Evolutionary conservation across 2,888 invertebrate genomes (phyloP), one percentile per base, ranked within the genome.

Genomic region (Alloscopus bannaensis): DNA sequence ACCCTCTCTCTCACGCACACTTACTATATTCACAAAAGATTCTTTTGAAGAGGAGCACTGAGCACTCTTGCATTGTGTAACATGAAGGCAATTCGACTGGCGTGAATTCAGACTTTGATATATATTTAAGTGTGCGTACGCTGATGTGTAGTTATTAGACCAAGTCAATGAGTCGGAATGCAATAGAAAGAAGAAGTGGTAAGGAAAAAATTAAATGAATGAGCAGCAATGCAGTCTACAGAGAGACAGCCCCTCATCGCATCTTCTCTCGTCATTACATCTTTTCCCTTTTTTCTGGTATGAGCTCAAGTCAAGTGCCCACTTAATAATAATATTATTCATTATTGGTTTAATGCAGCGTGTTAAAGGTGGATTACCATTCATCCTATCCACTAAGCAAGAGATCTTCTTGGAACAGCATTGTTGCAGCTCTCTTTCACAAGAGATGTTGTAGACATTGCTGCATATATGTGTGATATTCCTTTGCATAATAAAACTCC

Each of bases 221-320:
- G 60, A 71, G 36, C 60, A 62, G 47, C 60, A 57, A 68, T 55
- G 29, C 42, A 40, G 47, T 29, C 26, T 26, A 24, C 36, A 31
- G 13, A 62, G 62, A 62, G 62, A 26, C 65, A 71, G 62, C 64
- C 28, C 28, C 64, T 16, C 57, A 50, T 66, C 55, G 40, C 55
- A 64, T 72, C 52, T 50, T 64, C 42, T 50, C 40, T 26, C 55
- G 36, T 72, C 40, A 55, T 29, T 52, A 72, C 62, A 64, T 64
- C 72, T 42, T n/a, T 47, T 50, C 40, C 60, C 55, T 8, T 26
- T 60, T 69, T 59, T 60, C 62, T 71, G 36, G 60, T 62, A 31
- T 45, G 59, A 45, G 47, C 71, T 71, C 60, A 59, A 60, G 70
- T 71, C 62, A 72, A 72, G 71, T 72, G 62, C 71, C 40, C 71